Conservation (phyloP, 2,888 invertebrate genomes). For the Ferdinandea cuprea region DNA sequence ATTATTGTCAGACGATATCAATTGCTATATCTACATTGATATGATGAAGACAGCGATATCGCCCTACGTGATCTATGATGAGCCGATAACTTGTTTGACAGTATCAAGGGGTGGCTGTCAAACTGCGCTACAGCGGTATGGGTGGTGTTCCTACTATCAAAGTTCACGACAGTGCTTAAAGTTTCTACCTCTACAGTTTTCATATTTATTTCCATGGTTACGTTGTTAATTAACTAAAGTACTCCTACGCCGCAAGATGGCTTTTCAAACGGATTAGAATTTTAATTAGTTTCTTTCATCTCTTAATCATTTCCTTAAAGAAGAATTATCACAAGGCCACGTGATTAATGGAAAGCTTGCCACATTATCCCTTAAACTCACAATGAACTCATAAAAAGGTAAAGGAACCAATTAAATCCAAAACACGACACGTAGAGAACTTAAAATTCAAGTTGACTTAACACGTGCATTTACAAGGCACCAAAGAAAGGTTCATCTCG, state of each 20-base stretch:
- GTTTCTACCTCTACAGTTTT: too few species aligned
- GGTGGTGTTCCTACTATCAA: too few species aligned
- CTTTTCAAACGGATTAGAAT: background rate
- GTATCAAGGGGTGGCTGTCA: too few species aligned
- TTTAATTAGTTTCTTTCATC: conserved; percentile 20
- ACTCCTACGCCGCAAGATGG: background rate
- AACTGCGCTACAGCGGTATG: too few species aligned
- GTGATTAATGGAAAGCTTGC: background rate
- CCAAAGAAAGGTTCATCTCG: too few species aligned
- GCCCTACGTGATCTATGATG: too few species aligned
- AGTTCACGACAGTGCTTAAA: too few species aligned
- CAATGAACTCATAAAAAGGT: conserved; percentile 4
- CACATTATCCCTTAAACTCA: conserved; percentile 13
- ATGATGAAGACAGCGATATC: too few species aligned
- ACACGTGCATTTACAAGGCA: background rate
- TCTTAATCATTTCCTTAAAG: background rate
- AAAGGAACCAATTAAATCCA: conserved; percentile 21
- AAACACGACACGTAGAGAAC: background rate
- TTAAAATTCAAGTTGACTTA: background rate
- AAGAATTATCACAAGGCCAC: background rate
- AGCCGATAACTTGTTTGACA: too few species aligned
- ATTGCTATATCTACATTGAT: too few species aligned
- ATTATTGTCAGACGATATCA: too few species aligned
- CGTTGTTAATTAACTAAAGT: background rate
- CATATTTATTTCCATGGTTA: background rate